Evolutionary conservation across 2,888 invertebrate genomes (phyloP), one percentile per base, ranked within the genome.

Genomic region (Perizoma flavofasciatum): DNA sequence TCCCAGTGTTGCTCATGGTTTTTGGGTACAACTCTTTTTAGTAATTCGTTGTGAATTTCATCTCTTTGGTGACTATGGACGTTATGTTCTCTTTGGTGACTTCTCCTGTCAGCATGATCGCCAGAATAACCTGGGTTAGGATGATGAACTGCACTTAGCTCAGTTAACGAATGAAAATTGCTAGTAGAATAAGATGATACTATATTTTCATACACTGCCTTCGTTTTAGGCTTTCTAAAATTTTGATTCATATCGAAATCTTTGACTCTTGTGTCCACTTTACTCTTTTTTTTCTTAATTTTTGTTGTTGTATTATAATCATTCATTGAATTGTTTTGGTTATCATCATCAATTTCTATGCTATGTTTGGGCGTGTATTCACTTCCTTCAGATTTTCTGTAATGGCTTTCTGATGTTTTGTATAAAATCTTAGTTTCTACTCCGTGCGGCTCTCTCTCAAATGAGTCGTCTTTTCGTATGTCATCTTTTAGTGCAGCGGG

Each of bases 351-450:
- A 37, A n/a, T 47, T 49, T 55, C 60, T 56, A 53, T 49, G 53
- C 52, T 59, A 10, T 46, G 22, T 63, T 70, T 73, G 35, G 63
- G 56, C 32, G 61, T 57, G 40, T 68, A 67, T 41, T 75, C 72
- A 55, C 74, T 83, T 39, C 72, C 74, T 44, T 81, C 74, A 49
- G 74, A 76, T 65, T 75, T 81, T 62, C 59, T 73, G 63, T 69
- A 77, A 37, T 72, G 69, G 44, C 66, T 69, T 51, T 74, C 75
- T 7, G 79, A 70, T 45, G 79, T 79, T 69, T 82, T 79, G 63
- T 85, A 84, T 32, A 86, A 50, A 10, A 84, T 48, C 72, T 79
- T 77, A 5, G 88, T 82, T 63, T 81, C 79, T 48, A 64, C 62
- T 49, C 61, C 70, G 51, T 68, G 65, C 34, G 65, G 54, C 44